Conservation (phyloP, 2,888 invertebrate species). For the Microdon myrmicae region DNA sequence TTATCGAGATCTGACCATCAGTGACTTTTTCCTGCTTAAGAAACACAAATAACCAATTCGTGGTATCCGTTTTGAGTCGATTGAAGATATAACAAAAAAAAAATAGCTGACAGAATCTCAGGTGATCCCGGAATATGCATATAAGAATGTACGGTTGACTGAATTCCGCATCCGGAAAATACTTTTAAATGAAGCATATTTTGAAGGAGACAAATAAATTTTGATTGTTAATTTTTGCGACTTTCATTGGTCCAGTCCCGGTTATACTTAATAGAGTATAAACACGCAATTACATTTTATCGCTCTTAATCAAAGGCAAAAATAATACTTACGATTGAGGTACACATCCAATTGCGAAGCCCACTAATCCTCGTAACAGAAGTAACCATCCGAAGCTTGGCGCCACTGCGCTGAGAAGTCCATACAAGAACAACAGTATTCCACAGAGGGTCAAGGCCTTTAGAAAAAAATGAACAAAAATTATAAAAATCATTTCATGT, state of each 20-base stretch:
- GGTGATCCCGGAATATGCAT: no score
- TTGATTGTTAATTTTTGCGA: conserved; percentile 4
- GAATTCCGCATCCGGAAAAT: no score
- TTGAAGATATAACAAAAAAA: no score
- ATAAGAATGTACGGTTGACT: no score
- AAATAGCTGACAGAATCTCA: no score
- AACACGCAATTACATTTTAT: conserved; percentile 6
- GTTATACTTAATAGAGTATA: conserved; percentile 13
- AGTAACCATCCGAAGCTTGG: conserved; percentile 92
- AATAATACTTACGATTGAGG: conserved; percentile 91
- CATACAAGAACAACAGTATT: conserved; percentile 90
- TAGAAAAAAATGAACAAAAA: conserved; percentile 52
- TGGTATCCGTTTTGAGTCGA: no score
- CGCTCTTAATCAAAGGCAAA: no score
- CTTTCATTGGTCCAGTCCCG: conserved; percentile 2
- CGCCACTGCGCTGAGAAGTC: conserved; percentile 87
- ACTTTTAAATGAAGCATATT: no score
- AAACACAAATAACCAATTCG: no score
- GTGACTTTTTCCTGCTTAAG: no score
- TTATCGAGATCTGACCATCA: no score
- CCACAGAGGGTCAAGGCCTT: conserved; percentile 91
- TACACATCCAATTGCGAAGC: conserved; percentile 96
- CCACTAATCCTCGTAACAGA: conserved; percentile 89
- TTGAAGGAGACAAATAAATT: no score
- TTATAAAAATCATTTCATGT: not conserved